Evolutionary conservation across 2,113 vertebrate species (phyloP).

Genomic region (Heterotis niloticus): DNA sequence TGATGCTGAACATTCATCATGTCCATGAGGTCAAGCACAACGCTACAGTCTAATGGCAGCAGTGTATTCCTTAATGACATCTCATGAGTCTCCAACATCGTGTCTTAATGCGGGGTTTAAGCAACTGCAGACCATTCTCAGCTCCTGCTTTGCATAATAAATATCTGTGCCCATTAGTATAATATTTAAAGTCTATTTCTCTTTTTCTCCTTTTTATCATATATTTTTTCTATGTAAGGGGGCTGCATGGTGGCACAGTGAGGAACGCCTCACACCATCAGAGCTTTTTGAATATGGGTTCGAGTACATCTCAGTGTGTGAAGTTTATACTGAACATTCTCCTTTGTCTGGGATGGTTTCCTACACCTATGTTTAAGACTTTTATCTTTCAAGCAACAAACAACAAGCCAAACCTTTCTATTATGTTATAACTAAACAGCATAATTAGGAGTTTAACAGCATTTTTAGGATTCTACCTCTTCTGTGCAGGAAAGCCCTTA

Average conservation of each 20-base stretch:
- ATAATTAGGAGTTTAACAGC: no score
- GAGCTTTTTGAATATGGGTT: neutral
- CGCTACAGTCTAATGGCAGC: conserved; percentile 34
- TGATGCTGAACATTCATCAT: conserved; percentile 60
- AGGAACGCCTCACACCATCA: neutral
- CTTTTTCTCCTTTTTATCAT: no score
- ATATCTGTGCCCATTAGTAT: neutral
- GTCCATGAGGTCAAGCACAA: conserved; percentile 56
- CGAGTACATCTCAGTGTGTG: neutral
- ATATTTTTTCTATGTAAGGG: neutral
- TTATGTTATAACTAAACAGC: no score
- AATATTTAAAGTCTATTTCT: no score
- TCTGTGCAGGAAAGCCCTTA: no score
- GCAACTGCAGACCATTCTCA: neutral
- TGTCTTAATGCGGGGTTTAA: neutral
- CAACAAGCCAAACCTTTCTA: no score
- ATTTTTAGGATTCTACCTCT: no score
- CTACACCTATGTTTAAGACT: no score
- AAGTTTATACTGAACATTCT: neutral
- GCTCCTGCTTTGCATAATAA: neutral
- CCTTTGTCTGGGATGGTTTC: no score
- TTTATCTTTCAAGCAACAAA: no score
- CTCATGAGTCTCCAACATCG: conserved; percentile 15
- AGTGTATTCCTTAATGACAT: conserved; percentile 56
- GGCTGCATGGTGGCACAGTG: no score